Conservation (phyloP, 1,140 invertebrate genomes). For the Augochlora pura region DNA sequence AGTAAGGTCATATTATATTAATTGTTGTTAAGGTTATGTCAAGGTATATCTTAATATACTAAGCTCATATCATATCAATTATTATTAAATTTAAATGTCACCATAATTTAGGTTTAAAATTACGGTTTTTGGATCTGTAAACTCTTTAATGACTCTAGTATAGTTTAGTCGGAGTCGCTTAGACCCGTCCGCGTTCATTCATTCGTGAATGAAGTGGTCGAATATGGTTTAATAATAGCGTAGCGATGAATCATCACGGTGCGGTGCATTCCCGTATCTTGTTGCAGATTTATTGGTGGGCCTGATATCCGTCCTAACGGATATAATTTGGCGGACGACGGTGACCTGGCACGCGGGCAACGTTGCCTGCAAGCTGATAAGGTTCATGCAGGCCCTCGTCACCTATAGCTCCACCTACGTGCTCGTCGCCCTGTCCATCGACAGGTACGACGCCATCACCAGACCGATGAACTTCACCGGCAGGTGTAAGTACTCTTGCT, state of each 20-base stretch:
- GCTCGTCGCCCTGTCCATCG: slow-evolving; percentile 95
- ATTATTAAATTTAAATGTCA: too few species aligned
- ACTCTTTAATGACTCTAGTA: too few species aligned
- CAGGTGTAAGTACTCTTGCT: slow-evolving; percentile 90
- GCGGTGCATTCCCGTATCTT: slow-evolving; percentile 37
- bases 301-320: slow-evolving; percentile 91
- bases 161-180: too few species aligned
- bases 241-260: slow-evolving; percentile 10
- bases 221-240: slow-evolving; percentile 29
- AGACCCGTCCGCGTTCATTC: neutral
- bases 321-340: slow-evolving; percentile 93
- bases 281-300: slow-evolving; percentile 92
- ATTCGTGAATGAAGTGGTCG: slow-evolving; percentile 15
- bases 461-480: slow-evolving; percentile 97
- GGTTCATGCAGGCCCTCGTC: slow-evolving; percentile 91
- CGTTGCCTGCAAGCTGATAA: slow-evolving; percentile 92
- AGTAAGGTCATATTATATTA: too few species aligned
- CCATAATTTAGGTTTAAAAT: too few species aligned
- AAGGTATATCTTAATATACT: too few species aligned
- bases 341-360: slow-evolving; percentile 93
- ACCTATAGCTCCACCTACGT: slow-evolving; percentile 97
- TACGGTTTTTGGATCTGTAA: too few species aligned
- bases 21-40: too few species aligned
- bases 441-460: slow-evolving; percentile 96
- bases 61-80: too few species aligned